Conservation (phyloP, 1,140 invertebrate genomes). For the Diachasma alloeum region DNA sequence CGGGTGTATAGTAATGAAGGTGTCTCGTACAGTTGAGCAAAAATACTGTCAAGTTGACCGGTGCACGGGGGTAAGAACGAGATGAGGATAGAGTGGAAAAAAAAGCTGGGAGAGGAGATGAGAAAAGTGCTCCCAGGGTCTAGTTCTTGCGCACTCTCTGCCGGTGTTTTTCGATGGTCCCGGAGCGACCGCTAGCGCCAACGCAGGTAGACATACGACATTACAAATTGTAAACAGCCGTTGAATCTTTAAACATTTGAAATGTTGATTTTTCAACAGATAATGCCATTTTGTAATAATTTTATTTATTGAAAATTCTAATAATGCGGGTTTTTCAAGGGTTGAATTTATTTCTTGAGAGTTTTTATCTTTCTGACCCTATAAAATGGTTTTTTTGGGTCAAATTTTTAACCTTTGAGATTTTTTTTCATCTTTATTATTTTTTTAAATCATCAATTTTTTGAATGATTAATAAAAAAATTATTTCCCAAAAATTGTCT, state of each 20-base stretch:
- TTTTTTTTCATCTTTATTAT: too few relatives aligned
- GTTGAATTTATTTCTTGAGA: too few relatives aligned
- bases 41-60: slow-evolving; percentile 56
- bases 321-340: too few relatives aligned
- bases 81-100: neutral
- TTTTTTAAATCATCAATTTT: too few relatives aligned
- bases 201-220: slow-evolving; percentile 44
- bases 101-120: neutral
- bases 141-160: slow-evolving; percentile 24
- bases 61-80: neutral
- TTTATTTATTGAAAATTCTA: neutral
- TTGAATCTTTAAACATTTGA: neutral
- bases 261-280: neutral
- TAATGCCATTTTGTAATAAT: neutral
- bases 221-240: slow-evolving; percentile 58
- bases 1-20: slow-evolving; percentile 59
- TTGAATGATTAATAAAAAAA: too few relatives aligned
- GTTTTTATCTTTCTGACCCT: too few relatives aligned
- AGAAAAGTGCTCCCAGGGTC: slow-evolving; percentile 13
- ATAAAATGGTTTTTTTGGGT: too few relatives aligned
- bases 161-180: slow-evolving; percentile 39
- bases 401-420: too few relatives aligned
- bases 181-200: slow-evolving; percentile 43
- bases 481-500: too few relatives aligned
- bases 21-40: slow-evolving; percentile 50